Base-by-base conservation (phyloP, 2,797 vertebrate species). In the Poeciliopsis presidionis region DNA sequence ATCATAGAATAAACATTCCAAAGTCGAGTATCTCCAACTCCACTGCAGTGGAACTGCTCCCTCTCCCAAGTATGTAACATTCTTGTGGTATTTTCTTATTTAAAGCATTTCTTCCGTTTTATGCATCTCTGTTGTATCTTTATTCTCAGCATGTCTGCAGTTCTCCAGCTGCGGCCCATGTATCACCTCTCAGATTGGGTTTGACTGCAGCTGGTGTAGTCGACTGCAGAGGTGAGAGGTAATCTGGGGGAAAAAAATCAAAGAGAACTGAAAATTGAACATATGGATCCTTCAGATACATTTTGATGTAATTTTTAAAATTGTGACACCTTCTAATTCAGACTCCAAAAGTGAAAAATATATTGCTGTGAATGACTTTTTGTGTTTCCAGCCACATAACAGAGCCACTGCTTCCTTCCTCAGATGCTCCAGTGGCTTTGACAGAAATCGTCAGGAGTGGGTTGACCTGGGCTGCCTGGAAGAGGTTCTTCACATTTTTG, bases 361-460 rank as follows among this genome's bases (percentile, higher is more conserved):
- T 69, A 20, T 51, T 47, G 3, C 61, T 14, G 7, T 43, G 22
- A 70, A 30, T 53, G 9, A 69, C 33, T 22, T 22, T 13, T 49
- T 33, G 46, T 0, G 2, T 47, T 57, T 73, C 53, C 67, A 63
- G 53, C 39, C 13, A 45, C 70, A 22, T 57, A 59, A 74, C 28
- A 28, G 39, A 28, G 0, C 18, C 8, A 5, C 18, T 33, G 73
- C 39, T 61, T 74, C 33, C 20, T 67, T 84, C 73, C 87, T 88
- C 94, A 99, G 98, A 93, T 99, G 98, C 91, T 99, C 98, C 95
- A 98, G 97, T 87, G 98, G 98, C 76, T 98, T 99, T 88, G 98
- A 99, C 90, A 97, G 97, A 57, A 95, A 97, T 84, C 96, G 98
- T 0, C 98, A 99, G 91, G 97, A 99, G 46, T 99, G 98, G 98